These are phyloP conservation scores for Pycnonotus jocosus DNA, from an alignment of 2,113 vertebrate genomes.

Conservation along the genomic window DNA sequence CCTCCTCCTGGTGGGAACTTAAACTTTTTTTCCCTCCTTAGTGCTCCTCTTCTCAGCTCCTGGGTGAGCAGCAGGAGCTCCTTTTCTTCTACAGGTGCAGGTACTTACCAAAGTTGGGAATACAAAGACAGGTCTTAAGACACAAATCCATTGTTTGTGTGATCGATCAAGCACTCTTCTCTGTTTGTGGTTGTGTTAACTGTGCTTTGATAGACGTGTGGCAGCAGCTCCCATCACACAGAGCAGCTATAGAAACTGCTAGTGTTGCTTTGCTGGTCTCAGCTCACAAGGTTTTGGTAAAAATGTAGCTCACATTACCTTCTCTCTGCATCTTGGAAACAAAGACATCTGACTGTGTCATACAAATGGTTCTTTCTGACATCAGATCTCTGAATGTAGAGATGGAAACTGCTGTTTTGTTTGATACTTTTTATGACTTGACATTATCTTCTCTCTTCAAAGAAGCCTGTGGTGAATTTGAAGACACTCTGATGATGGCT, in stretches of 20 bases:
- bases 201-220: not conserved
- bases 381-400: not conserved
- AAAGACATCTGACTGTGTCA: not conserved
- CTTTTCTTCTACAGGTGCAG: not conserved
- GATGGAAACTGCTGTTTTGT: not conserved
- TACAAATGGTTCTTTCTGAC: not conserved
- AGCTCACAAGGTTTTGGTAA: not conserved
- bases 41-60: not conserved
- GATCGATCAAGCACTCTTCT: not conserved
- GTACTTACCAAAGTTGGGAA: not conserved
- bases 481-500: not conserved
- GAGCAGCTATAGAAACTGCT: not conserved
- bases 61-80: not conserved
- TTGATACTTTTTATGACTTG: not conserved
- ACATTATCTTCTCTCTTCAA: not conserved
- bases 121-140: not conserved
- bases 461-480: not conserved
- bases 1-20: not conserved
- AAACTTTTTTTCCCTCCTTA: not conserved
- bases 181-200: not conserved
- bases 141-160: not conserved
- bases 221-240: not conserved
- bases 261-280: not conserved
- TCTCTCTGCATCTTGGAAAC: not conserved
- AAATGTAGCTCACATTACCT: fast-evolving